phyloP scores from a whole-genome alignment of 2,113 vertebrate species.

The Copsychus sechellarum region DNA sequence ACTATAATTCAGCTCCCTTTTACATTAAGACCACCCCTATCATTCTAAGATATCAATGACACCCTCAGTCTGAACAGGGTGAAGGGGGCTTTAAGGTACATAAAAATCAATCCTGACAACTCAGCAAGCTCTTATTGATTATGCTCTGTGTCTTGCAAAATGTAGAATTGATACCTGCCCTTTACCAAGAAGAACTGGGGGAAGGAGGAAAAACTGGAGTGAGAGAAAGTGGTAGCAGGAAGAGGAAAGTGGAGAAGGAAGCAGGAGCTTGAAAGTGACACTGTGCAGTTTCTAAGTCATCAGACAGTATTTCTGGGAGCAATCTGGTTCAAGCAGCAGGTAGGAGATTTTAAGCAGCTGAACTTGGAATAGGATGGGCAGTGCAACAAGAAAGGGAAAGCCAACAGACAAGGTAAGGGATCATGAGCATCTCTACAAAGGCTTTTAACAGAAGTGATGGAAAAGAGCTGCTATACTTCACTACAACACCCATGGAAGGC shows the following conservation, averaged over 20 bases:
- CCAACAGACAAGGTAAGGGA: background rate
- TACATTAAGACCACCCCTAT: background rate
- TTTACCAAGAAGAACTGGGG: background rate
- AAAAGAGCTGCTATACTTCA: background rate
- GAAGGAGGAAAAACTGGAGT: background rate
- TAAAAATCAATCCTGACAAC: conserved; percentile 1
- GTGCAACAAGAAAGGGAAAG: background rate
- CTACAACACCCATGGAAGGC: background rate
- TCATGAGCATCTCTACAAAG: background rate
- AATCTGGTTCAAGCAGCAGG: background rate
- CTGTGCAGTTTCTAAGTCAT: background rate
- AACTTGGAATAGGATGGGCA: background rate
- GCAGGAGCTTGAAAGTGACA: background rate
- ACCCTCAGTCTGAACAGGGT: background rate
- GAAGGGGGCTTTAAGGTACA: background rate
- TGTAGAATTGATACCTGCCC: background rate
- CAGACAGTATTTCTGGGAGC: background rate
- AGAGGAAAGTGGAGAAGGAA: background rate
- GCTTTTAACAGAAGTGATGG: background rate
- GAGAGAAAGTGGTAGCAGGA: background rate
- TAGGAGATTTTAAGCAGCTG: background rate
- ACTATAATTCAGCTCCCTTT: background rate
- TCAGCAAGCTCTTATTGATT: background rate
- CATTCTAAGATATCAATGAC: background rate
- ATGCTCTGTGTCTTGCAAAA: background rate